phyloP scores from a whole-genome alignment of 2,888 invertebrate genomes.

The Nineta flava region DNA sequence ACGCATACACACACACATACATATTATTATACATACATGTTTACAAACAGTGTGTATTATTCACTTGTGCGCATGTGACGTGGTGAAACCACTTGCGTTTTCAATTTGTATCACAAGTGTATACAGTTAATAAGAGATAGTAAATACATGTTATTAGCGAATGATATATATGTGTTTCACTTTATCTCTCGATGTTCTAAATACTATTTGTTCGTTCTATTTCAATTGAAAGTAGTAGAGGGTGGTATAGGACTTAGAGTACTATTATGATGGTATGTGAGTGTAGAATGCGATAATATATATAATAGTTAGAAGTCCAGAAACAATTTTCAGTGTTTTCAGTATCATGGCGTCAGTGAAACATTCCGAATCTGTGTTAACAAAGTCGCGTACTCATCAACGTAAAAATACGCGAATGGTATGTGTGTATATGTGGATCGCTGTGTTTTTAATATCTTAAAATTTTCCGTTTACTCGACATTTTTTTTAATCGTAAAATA shows the following conservation, averaged over 20 bases:
- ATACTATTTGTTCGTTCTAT: not conserved
- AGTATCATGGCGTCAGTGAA: not conserved
- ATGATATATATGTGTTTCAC: too few relatives aligned
- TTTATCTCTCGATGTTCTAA: not conserved
- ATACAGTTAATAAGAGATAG: too few relatives aligned
- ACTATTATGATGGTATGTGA: not conserved
- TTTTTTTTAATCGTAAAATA: not conserved
- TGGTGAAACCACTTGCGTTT: not conserved
- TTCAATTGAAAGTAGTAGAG: not conserved
- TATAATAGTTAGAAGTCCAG: not conserved
- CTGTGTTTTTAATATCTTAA: not conserved
- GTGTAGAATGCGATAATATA: not conserved
- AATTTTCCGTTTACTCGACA: not conserved
- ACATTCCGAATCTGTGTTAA: not conserved
- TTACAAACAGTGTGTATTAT: not conserved
- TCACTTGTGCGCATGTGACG: not conserved
- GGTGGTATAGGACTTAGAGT: not conserved
- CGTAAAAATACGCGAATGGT: constrained; percentile 4
- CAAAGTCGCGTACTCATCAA: not conserved
- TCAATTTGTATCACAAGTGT: not conserved
- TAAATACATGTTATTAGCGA: too few relatives aligned
- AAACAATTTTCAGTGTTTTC: not conserved
- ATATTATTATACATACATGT: not conserved
- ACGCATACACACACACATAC: not conserved
- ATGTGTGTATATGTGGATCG: not conserved